Evolutionary conservation across 2,797 vertebrate species (phyloP), one percentile per base, ranked within the genome.

Genomic region (Botia kubotai): DNA sequence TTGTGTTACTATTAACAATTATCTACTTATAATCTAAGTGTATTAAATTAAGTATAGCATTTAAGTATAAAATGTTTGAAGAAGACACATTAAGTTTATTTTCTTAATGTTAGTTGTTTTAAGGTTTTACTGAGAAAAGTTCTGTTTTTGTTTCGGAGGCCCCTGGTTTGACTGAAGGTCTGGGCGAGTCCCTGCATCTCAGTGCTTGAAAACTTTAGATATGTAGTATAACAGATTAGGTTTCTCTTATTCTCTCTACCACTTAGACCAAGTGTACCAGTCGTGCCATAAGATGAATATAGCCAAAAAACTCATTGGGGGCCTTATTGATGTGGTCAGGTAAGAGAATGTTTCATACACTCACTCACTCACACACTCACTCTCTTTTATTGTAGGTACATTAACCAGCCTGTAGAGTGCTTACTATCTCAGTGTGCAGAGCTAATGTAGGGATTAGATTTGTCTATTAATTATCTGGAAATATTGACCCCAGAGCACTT

Each of bases 241-340:
- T 70, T 26, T 2, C n/a, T 36, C 19, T 58, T 0, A 33, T 63
- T 76, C 29, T 68, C 16, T 57, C 21, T 29, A 50, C 2, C 17
- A 16, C 17, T 57, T 58, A n/a, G 53, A 39, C 5, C 60, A 43
- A 76, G 39, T 72, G 26, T 58, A 33, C 63, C 79, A 81, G 57
- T 67, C 74, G 62, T 67, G 75, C 80, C 77, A 26, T 6, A 86
- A 79, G 19, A 94, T 94, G 93, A 91, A 86, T 84, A 6, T 88
- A 17, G 85, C 84, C 16, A 89, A 85, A 63, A 84, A 79, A 16
- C 6, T 94, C 0, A 2, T 94, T 0, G 39, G 87, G n/a, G 92
- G 92, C 58, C 0, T 94, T 65, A 77, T 94, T 26, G 86, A 93
- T 85, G 92, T 83, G 69, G 88, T 93, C 76, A 89, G 93, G 94